Evolutionary conservation across 2,113 vertebrate genomes (phyloP), one percentile per base, ranked within the genome.

Genomic region (Aleadryas rufinucha): DNA sequence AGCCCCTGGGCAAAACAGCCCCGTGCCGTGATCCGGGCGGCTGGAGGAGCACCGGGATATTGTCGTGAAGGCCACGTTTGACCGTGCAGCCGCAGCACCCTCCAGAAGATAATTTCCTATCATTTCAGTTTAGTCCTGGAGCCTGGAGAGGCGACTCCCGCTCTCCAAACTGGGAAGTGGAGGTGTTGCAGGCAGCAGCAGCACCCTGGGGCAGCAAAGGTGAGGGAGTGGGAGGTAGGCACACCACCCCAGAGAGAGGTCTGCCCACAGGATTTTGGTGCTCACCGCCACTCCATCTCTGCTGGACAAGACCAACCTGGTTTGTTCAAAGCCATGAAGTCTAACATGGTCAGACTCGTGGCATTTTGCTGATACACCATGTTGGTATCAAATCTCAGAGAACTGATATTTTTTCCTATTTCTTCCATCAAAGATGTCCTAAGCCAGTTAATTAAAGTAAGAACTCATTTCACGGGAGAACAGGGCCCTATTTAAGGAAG

Each of bases 1-100:
- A 10, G 4, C 6, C 24, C 11, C 31, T 10, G 4, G 3, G 28
- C 6, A 4, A 15, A 2, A 9, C 42, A 4, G 52, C 21, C 20
- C 60, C 9, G 0, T 2, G 61, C 30, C 6, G 20, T 0, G 28
- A 8, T 4, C 1, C 4, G 47, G 61, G 80, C 33, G 3, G 66
- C 47, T 27, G 66, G 30, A 24, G 26, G 18, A 59, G 49, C 7
- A 0, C 13, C 4, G 16, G 11, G 1, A 3, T 27, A 23, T 4
- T 3, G 4, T 7, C 6, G 0, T 11, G 69, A 39, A 59, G 75
- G 74, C 31, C 35, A 0, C 44, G n/a, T 21, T 28, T 26, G 50
- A 13, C 35, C 2, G 2, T 21, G n/a, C 68, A 35, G 33, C 65
- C 56, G 59, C 39, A 41, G 23, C 42, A 4, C 7, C 4, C 44